These are phyloP conservation scores for Lepus timidus DNA, from an alignment of 2,113 vertebrate species.

Conservation along the genomic window DNA sequence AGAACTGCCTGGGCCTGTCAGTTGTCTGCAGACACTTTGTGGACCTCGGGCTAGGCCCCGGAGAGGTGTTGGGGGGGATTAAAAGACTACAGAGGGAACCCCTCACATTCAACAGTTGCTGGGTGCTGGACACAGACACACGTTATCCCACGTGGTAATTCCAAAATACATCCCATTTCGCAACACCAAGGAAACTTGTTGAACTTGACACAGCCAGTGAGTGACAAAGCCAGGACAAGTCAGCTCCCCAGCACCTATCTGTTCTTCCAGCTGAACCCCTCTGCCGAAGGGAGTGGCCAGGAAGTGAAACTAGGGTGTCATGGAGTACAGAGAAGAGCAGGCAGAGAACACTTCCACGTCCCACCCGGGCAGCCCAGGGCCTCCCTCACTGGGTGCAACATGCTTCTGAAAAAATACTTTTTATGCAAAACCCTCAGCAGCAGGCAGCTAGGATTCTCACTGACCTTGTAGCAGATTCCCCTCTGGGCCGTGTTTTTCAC, in stretches of 20 bases:
- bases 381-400: background rate
- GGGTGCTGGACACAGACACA: background rate
- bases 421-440: background rate
- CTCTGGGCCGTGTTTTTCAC: background rate
- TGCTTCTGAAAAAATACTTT: background rate
- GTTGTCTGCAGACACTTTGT: conserved; percentile 60
- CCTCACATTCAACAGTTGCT: background rate
- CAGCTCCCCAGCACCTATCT: background rate
- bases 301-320: background rate
- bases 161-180: conserved; percentile 6
- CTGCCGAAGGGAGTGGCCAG: background rate
- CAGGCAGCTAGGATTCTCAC: background rate
- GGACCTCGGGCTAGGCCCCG: background rate
- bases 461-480: background rate
- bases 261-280: background rate
- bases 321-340: background rate
- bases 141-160: background rate
- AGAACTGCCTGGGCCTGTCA: conserved; percentile 63
- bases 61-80: background rate
- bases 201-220: background rate
- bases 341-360: background rate
- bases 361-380: background rate
- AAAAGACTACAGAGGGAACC: background rate
- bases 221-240: background rate
- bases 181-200: background rate